Base-by-base conservation (phyloP, 2,888 invertebrate genomes). In the Callinectes sapidus region DNA sequence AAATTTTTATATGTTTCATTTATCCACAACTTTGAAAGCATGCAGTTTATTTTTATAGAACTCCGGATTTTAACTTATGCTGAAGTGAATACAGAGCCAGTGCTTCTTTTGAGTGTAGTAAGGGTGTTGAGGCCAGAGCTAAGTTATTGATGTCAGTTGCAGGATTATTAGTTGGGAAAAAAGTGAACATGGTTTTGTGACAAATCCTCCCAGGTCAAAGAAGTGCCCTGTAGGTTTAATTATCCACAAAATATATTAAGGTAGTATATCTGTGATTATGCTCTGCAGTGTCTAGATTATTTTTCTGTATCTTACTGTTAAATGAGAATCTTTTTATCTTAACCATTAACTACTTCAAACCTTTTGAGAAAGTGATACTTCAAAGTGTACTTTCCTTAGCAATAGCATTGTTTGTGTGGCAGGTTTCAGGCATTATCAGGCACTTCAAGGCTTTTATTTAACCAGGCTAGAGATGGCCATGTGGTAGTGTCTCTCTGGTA, bases 241-340 rank as follows among this genome's bases (percentile, higher is more conserved):
- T 35, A 81, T 35, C 35, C 81, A 81, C 81, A 81, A 81, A 81
- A 81, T 81, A 81, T 81, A 81, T 81, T 81, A 81, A 81, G 81
- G 81, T 81, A 81, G 81, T 35, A 35, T 32, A 35, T 81, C 81
- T 81, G 81, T 81, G 81, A 81, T 81, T 81, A 35, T 81, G 14
- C 35, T 81, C 13, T 35, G 35, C 13, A 81, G 81, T 81, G 16
- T 32, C 16, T 81, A 35, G 81, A 14, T 35, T 81, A 8, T 32
- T 10, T 81, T 81, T 32, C 18, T 81, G 14, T 32, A 14, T 48
- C 3, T 48, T 10, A 5, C 35, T 18, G 13, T 16, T 77, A 28
- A 16, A 81, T 81, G 81, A 81, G 35, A 81, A 14, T 13, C 32
- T 35, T 81, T 35, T 10, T 28, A 10, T 32, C 81, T 35, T 35